Conservation (phyloP, 2,113 vertebrate species). For the Bombycilla garrulus region DNA sequence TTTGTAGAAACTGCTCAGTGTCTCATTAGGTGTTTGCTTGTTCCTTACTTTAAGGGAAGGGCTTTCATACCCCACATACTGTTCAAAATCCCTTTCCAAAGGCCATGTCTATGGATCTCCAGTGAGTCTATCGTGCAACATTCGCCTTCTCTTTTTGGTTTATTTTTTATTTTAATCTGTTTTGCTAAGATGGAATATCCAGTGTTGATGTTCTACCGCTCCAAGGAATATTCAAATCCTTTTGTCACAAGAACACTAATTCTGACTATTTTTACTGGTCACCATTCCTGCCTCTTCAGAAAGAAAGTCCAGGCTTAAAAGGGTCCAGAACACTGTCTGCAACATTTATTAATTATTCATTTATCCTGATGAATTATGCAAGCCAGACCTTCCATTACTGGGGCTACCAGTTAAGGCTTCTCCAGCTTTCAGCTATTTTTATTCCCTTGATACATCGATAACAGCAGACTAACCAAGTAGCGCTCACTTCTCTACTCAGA, state of each 20-base stretch:
- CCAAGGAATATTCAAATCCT: background rate
- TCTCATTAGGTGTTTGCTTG: background rate
- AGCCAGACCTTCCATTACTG: background rate
- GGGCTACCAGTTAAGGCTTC: background rate
- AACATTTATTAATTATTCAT: constrained; percentile 3
- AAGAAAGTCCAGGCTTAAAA: background rate
- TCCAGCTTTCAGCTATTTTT: background rate
- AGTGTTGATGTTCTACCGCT: background rate
- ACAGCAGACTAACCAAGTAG: background rate
- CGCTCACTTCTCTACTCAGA: background rate
- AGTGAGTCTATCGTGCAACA: background rate
- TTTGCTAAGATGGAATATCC: background rate
- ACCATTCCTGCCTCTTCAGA: background rate
- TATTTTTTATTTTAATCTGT: background rate
- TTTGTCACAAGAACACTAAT: background rate
- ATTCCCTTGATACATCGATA: background rate
- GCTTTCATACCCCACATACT: background rate
- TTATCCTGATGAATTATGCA: constrained; percentile 33
- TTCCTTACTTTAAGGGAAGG: background rate
- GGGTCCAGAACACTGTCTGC: background rate
- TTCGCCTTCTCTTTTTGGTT: background rate
- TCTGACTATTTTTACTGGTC: background rate
- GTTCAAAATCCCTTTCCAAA: background rate
- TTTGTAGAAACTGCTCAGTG: background rate
- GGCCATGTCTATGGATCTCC: fast-evolving